Base-by-base conservation (phyloP, 2,888 invertebrate genomes). In the Halictus ligatus region DNA sequence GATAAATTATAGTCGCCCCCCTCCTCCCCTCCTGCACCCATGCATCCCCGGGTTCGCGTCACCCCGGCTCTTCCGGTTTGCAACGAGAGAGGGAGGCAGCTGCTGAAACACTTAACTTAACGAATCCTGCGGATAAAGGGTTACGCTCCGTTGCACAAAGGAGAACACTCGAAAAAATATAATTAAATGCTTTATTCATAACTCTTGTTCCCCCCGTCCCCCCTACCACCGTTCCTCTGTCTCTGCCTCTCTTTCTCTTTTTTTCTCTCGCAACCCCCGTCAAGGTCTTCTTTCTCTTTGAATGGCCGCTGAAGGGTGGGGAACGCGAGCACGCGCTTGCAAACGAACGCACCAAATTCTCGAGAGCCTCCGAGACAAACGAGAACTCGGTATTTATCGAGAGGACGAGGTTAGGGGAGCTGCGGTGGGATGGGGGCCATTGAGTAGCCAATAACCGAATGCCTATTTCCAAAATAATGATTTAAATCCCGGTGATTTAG, bases 151-250 rank as follows among this genome's bases (percentile, higher is more conserved):
- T 50, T 25, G 80, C 84, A 79, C 86, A 84, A 89, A 86, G 82
- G 80, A 86, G 88, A 81, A 84, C 79, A 81, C 88, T 88, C 88
- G 81, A 73, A 80, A 89, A 85, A 75, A 82, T 88, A 88, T 88
- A 89, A 89, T 89, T 89, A 89, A 89, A 88, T 86, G 89, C 86
- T 88, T 89, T 88, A 88, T 89, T 88, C 88, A 81, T 84, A 84
- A 86, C 81, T 80, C 84, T 84, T 79, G 25, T 48, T 67, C 35
- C 35, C 35, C 35, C 35, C 35, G 35, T 35, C 5, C 35, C 35
- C 35, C 35, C 35, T 0, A 35, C 35, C 35, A 35, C 35, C 71
- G 12, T 58, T 40, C 50, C 54, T 54, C n/a, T 69, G 29, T 60
- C 54, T 58, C 21, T 75, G 69, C 50, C 21, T 25, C 64, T 58